Conservation (phyloP, 2,888 invertebrate genomes). For the Oxystoma pomonae region DNA sequence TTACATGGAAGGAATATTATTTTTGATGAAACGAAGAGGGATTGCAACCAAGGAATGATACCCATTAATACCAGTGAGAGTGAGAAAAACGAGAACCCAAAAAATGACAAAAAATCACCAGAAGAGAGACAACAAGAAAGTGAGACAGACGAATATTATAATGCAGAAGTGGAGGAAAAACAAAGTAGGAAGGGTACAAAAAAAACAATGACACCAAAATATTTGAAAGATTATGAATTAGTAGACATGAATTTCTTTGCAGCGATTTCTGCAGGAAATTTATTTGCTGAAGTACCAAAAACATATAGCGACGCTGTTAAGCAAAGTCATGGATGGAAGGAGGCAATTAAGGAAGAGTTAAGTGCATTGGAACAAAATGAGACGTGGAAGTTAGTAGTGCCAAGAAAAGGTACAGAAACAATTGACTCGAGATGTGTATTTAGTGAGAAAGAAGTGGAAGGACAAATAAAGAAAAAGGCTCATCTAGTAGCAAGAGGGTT, state of each 20-base stretch:
- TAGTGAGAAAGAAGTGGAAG: conserved; percentile 14
- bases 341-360: conserved; percentile 24
- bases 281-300: conserved; percentile 22
- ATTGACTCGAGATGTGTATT: conserved; percentile 26
- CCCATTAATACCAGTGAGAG: background rate
- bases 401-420: conserved; percentile 18
- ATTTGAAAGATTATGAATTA: conserved; percentile 15
- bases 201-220: background rate
- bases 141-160: background rate
- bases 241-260: conserved; percentile 6
- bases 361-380: conserved; percentile 21
- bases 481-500: conserved; percentile 28
- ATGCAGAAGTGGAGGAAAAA: conserved; percentile 6
- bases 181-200: background rate
- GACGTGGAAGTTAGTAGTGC: conserved; percentile 25
- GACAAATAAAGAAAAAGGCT: conserved; percentile 21
- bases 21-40: conserved; percentile 12
- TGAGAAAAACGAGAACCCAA: conserved; percentile 1
- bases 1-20: conserved; percentile 18
- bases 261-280: conserved; percentile 11
- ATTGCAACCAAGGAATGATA: background rate
- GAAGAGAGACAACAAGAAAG: background rate
- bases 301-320: conserved; percentile 19
- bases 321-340: conserved; percentile 20
- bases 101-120: background rate